phyloP scores from a whole-genome alignment of 2,113 vertebrate genomes.

The Excalfactoria chinensis region DNA sequence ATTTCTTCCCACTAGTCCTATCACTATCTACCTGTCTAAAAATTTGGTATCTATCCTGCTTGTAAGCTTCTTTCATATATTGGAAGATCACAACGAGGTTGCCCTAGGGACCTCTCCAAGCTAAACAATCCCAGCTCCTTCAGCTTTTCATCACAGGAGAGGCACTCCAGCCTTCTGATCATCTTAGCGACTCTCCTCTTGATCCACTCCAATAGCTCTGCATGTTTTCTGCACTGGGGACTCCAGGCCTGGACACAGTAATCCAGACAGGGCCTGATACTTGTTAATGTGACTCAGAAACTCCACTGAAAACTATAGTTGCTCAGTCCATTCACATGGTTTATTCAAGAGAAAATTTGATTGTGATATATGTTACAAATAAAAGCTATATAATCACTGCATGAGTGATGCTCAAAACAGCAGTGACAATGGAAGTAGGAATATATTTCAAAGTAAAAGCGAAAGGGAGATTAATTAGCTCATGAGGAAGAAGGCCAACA shows the following conservation, averaged over 20 bases:
- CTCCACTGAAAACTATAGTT: not conserved
- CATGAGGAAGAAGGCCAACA: not conserved
- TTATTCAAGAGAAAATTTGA: not conserved
- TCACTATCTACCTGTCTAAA: too few relatives aligned
- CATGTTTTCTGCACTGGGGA: not conserved
- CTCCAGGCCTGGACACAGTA: not conserved
- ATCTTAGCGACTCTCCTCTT: not conserved
- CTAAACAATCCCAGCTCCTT: too few relatives aligned
- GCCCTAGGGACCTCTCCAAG: too few relatives aligned
- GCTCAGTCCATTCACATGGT: not conserved
- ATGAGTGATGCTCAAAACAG: accelerated
- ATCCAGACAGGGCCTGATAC: not conserved
- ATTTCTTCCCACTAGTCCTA: too few relatives aligned
- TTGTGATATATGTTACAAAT: not conserved
- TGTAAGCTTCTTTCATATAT: too few relatives aligned
- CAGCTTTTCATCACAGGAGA: too few relatives aligned
- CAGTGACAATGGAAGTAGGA: not conserved
- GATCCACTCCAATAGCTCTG: not conserved
- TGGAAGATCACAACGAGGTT: too few relatives aligned
- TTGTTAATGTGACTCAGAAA: not conserved
- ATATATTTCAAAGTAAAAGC: not conserved
- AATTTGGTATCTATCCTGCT: too few relatives aligned
- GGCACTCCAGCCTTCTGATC: not conserved
- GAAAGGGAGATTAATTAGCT: not conserved
- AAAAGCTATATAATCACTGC: not conserved